phyloP scores from a whole-genome alignment of 2,113 vertebrate species.

The Craseonycteris thonglongyai region DNA sequence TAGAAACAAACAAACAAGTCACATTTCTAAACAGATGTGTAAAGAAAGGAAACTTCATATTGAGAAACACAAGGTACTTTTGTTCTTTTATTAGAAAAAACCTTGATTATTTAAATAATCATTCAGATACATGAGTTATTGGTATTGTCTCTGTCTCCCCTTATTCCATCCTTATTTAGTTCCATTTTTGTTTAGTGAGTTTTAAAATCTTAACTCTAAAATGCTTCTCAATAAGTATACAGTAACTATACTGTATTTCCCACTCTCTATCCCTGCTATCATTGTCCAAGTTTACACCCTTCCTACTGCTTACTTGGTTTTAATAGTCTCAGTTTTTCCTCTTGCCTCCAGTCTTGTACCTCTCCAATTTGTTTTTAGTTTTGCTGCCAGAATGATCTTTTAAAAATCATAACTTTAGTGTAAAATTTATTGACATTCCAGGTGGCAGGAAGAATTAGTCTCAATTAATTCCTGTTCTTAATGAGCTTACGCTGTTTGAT shows the following conservation, averaged over 20 bases:
- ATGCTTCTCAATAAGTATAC: neutral
- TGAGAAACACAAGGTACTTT: conserved; percentile 27
- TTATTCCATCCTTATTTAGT: neutral
- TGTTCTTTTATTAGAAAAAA: neutral
- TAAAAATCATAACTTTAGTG: neutral
- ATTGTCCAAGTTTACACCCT: neutral
- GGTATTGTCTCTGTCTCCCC: neutral
- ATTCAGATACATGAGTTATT: conserved; percentile 9
- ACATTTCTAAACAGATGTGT: conserved; percentile 43
- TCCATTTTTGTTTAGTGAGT: neutral
- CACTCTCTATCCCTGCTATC: neutral
- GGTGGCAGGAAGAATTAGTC: neutral
- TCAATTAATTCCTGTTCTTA: neutral
- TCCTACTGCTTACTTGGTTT: neutral
- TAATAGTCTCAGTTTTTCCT: neutral
- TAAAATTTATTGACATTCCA: conserved; percentile 15
- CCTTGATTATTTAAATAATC: neutral
- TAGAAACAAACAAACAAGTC: neutral
- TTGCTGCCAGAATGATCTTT: neutral
- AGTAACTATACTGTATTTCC: neutral
- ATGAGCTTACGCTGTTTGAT: neutral
- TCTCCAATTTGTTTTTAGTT: neutral
- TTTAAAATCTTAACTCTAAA: conserved; percentile 48
- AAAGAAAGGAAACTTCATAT: conserved; percentile 29
- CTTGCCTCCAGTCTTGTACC: neutral